Base-by-base conservation (phyloP, 2,797 vertebrate species). In the Enteromius anoplus region DNA sequence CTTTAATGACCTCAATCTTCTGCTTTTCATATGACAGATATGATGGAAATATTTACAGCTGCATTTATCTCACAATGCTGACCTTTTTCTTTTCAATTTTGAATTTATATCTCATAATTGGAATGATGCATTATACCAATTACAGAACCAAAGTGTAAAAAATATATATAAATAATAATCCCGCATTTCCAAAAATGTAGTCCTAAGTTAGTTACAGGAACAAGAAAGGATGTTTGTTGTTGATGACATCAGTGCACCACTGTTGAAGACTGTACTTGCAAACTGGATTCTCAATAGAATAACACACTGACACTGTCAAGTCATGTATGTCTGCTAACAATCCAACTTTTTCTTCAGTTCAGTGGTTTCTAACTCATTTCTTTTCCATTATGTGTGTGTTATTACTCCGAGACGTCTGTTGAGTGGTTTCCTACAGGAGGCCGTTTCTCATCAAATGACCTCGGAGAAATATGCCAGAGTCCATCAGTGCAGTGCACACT, bases 381-480 rank as follows among this genome's bases (percentile, higher is more conserved):
- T 81, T 51, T 45, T 37, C 32, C 78, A 68, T 81, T 51, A 68
- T 49, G 19, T 70, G 21, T 64, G 19, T 7, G 42, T 40, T 26
- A 21, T 49, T 62, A 4, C 17, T 77, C 64, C 15, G 14, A 75
- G 71, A 12, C 6, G 8, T 73, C 21, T 1, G 11, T n/a, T 37
- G 71, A 34, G 71, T 5, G 19, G 5, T 53, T 53, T 15, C 70
- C 47, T 21, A 12, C 47, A 21, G 26, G 47, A 73, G 49, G 19
- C 70, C 40, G 8, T 64, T 32, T 64, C 26, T 64, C 60, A 64
- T 64, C 62, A 64, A 64, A 23, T 29, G 11, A 34, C 42, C 19
- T 45, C 45, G 14, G 23, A 42, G 9, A 81, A 53, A 53, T 32
- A 60, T 53, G 14, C 0, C 15, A 66, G 29, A 66, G 49, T 75